phyloP scores from a whole-genome alignment of 2,888 invertebrate genomes.

The Oscheius sp. region DNA sequence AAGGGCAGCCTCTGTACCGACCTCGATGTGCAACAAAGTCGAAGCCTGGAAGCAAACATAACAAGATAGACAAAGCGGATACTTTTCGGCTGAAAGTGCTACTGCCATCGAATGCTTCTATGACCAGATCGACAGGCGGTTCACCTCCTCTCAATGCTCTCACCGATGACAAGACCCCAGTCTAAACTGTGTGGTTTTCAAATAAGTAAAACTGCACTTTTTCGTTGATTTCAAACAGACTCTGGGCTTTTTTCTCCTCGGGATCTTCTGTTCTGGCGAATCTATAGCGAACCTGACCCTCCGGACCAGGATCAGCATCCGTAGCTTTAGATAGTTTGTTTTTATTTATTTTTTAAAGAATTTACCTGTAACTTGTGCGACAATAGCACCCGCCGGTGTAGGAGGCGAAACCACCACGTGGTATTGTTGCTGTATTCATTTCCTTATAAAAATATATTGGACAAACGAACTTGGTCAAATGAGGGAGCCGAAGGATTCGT shows the following conservation, averaged over 20 bases:
- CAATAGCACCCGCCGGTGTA: conserved; percentile 55
- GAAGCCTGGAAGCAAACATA: conserved; percentile 30
- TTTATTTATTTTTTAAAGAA: too few species aligned
- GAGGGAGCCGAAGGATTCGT: conserved; percentile 66
- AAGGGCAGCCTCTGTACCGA: conserved; percentile 46
- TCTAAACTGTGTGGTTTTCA: conserved; percentile 41
- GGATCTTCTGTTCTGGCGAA: conserved; percentile 17
- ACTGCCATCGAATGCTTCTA: conserved; percentile 61
- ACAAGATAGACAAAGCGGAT: background rate
- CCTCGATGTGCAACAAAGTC: conserved; percentile 42
- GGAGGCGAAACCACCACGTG: conserved; percentile 51
- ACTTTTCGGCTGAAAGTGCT: conserved; percentile 32
- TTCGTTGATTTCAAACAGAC: conserved; percentile 36
- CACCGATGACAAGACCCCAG: conserved; percentile 59
- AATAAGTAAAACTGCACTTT: conserved; percentile 24
- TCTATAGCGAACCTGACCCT: conserved; percentile 49
- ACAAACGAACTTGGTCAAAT: conserved; percentile 58
- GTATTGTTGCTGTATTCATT: conserved; percentile 53
- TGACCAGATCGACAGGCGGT: conserved; percentile 58
- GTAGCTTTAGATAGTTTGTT: too few species aligned
- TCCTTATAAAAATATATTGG: background rate
- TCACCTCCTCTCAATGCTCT: conserved; percentile 46
- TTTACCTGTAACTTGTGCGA: conserved; percentile 62
- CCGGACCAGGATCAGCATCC: conserved; percentile 67
- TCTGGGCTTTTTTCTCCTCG: conserved; percentile 29